A percentile compares a stretch with the other conserved stretches of the same genome.
phyloP scores from a whole-genome alignment of 2,888 invertebrate genomes.

The Erebia epiphron region DNA sequence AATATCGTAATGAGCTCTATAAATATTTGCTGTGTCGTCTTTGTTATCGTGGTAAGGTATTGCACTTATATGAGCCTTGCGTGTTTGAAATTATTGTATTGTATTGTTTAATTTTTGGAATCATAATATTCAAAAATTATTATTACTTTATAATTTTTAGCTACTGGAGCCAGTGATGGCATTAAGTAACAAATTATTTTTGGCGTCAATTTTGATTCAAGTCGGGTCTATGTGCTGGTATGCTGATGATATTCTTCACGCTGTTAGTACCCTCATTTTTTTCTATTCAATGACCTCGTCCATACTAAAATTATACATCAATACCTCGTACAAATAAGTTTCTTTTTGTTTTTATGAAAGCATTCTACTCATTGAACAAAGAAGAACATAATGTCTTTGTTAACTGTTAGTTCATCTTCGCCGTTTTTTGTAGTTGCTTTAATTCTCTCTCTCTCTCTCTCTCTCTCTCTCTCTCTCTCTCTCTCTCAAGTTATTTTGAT shows the following conservation, averaged over 20 bases:
- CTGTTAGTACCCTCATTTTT: constrained; percentile 49
- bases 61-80: constrained; percentile 3
- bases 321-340: neutral
- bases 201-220: constrained; percentile 69
- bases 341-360: neutral
- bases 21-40: constrained; percentile 75
- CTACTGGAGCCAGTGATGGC: constrained; percentile 69
- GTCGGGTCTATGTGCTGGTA: constrained; percentile 77
- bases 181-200: constrained; percentile 69
- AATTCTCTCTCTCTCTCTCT: too few relatives aligned
- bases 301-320: too few relatives aligned
- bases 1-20: constrained; percentile 73
- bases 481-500: neutral
- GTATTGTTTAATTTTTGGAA: too few relatives aligned
- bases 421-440: too few relatives aligned
- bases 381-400: neutral
- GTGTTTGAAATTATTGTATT: too few relatives aligned
- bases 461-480: neutral
- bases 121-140: neutral
- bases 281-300: neutral
- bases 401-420: too few relatives aligned
- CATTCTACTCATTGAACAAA: neutral
- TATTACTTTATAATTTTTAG: constrained; percentile 49
- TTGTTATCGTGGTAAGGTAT: constrained; percentile 69
- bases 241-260: constrained; percentile 73